phyloP scores from a whole-genome alignment of 2,888 invertebrate species.

The Automeris io region DNA sequence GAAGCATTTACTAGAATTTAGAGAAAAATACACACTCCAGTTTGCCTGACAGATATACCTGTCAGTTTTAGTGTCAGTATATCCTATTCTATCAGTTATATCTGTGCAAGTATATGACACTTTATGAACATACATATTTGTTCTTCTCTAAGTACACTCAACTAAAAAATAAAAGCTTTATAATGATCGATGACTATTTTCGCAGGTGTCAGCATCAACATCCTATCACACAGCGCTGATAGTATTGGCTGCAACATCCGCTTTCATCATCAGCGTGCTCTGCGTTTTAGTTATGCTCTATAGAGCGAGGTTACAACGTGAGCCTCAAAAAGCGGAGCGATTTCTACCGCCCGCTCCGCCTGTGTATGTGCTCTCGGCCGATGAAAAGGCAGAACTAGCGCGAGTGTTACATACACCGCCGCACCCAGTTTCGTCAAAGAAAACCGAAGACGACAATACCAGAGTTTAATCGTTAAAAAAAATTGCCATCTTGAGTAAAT shows the following conservation, averaged over 20 bases:
- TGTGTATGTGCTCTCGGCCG: slow-evolving; percentile 82
- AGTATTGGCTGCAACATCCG: slow-evolving; percentile 86
- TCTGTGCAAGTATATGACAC: too few relatives aligned
- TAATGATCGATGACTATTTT: too few relatives aligned
- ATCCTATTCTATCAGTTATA: too few relatives aligned
- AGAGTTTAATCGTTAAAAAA: slow-evolving; percentile 35
- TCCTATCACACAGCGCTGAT: slow-evolving; percentile 87
- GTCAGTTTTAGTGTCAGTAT: too few relatives aligned
- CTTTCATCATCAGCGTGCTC: slow-evolving; percentile 86
- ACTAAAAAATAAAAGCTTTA: too few relatives aligned
- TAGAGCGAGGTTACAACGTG: slow-evolving; percentile 73
- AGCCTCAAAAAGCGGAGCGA: slow-evolving; percentile 73
- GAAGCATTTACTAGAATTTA: too few relatives aligned
- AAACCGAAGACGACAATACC: slow-evolving; percentile 33
- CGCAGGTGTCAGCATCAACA: slow-evolving; percentile 77
- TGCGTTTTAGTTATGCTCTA: slow-evolving; percentile 86
- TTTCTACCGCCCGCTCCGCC: slow-evolving; percentile 81
- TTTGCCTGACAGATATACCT: too few relatives aligned
- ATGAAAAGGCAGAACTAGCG: slow-evolving; percentile 77
- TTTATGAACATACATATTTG: too few relatives aligned
- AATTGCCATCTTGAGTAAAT: slow-evolving; percentile 4
- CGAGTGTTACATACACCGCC: slow-evolving; percentile 58
- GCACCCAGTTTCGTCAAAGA: slow-evolving; percentile 40
- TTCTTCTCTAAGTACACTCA: too few relatives aligned
- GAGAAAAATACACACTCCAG: too few relatives aligned